Evolutionary conservation across 1,140 invertebrate species (phyloP).

Genomic region (Pseudomyrmex pallidus): DNA sequence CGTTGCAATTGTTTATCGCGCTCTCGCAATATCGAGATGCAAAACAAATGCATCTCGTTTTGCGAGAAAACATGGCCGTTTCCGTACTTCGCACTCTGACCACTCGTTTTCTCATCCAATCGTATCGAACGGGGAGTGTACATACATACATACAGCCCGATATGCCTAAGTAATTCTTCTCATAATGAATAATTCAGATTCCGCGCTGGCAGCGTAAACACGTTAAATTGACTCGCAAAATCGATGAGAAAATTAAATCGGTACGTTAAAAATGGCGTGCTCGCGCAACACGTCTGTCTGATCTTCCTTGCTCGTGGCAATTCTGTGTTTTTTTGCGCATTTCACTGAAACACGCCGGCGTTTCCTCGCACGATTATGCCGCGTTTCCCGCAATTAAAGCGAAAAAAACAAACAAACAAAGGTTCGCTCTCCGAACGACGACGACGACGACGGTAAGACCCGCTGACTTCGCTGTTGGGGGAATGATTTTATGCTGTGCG

Average conservation of each 20-base stretch:
- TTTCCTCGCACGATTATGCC: not conserved
- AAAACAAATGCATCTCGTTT: not conserved
- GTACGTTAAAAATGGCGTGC: not conserved
- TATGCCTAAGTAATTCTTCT: not conserved
- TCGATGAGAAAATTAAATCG: not conserved
- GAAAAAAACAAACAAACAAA: not conserved
- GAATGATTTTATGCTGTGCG: slow-evolving; percentile 30
- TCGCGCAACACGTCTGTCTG: not conserved
- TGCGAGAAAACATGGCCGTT: slow-evolving; percentile 24
- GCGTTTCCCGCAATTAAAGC: slow-evolving; percentile 47
- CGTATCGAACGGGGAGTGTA: not conserved
- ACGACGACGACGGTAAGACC: not conserved
- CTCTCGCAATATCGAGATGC: too few relatives aligned
- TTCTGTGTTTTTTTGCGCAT: too few relatives aligned
- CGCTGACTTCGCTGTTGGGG: not conserved
- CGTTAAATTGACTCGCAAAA: slow-evolving; percentile 27
- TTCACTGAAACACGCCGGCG: not conserved
- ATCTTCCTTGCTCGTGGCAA: not conserved
- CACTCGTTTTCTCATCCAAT: not conserved
- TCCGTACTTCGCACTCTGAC: slow-evolving; percentile 12
- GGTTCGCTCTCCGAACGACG: not conserved
- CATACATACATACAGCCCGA: not conserved
- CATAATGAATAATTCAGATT: slow-evolving; percentile 30
- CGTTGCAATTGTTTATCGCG: too few relatives aligned
- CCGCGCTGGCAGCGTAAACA: not conserved